These are phyloP conservation scores for Hyphantria cunea DNA, from an alignment of 1,140 invertebrate species.

Conservation along the genomic window DNA sequence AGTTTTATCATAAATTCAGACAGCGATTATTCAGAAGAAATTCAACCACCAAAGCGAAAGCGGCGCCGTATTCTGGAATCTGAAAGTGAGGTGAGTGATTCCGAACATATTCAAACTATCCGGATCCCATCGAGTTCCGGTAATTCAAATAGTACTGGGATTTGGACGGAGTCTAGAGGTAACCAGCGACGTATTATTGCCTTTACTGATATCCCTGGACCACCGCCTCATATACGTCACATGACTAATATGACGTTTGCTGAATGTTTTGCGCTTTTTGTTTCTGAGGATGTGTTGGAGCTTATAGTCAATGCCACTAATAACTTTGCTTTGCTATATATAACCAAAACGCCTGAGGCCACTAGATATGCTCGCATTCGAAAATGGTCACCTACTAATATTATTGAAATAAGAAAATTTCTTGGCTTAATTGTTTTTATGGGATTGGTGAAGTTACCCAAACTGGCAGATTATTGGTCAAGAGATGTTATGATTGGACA, in stretches of 20 bases:
- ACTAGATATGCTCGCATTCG: constrained; percentile 28
- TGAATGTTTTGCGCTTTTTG: constrained; percentile 51
- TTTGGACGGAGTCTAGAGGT: constrained; percentile 9
- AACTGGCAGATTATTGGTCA: constrained; percentile 50
- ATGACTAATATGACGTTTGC: constrained; percentile 25
- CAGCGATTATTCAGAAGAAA: too few species aligned
- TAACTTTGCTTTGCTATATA: constrained; percentile 31
- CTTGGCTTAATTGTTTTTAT: constrained; percentile 42
- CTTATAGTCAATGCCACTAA: constrained; percentile 35
- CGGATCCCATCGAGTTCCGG: too few species aligned
- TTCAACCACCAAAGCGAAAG: too few species aligned
- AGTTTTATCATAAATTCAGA: too few species aligned
- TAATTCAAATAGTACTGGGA: too few species aligned
- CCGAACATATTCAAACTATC: too few species aligned
- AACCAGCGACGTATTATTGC: constrained; percentile 36
- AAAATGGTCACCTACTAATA: constrained; percentile 34
- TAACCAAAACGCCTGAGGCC: constrained; percentile 7
- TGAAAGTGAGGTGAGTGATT: too few species aligned
- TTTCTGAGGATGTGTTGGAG: constrained; percentile 44
- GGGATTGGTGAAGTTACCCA: constrained; percentile 43
- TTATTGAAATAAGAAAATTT: constrained; percentile 42
- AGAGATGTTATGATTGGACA: constrained; percentile 34
- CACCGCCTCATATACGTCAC: constrained; percentile 7
- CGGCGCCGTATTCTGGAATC: too few species aligned
- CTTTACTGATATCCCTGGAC: constrained; percentile 31